These are phyloP conservation scores for Pyrgilauda ruficollis DNA, from an alignment of 2,113 vertebrate species.

Conservation along the genomic window DNA sequence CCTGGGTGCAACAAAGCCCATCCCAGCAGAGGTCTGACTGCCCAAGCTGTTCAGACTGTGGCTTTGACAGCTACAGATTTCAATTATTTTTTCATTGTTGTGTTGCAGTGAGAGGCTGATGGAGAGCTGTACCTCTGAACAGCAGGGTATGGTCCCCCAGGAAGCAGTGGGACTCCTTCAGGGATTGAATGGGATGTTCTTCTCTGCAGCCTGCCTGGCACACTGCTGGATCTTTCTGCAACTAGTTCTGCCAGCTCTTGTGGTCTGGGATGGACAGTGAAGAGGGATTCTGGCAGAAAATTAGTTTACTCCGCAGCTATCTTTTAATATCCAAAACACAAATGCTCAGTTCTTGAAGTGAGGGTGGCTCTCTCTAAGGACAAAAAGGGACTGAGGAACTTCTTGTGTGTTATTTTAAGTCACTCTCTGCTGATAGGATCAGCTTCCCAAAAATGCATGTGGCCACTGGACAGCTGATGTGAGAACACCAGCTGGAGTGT, in stretches of 20 bases:
- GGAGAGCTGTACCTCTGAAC: not conserved
- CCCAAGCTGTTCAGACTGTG: not conserved
- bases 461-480: not conserved
- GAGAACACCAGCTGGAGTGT: not conserved
- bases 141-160: not conserved
- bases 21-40: not conserved
- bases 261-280: not conserved
- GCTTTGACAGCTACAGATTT: not conserved
- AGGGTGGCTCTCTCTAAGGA: not conserved
- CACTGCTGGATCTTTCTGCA: not conserved
- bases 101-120: not conserved
- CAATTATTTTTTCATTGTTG: not conserved
- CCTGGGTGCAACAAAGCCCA: not conserved
- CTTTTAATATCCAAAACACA: not conserved
- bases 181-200: not conserved
- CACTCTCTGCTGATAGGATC: not conserved
- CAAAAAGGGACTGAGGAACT: not conserved
- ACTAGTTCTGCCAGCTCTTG: not conserved
- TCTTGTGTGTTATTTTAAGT: not conserved
- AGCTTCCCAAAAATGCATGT: not conserved
- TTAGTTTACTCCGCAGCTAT: not conserved
- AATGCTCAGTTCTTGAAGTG: not conserved
- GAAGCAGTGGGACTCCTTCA: not conserved
- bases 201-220: not conserved
- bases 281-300: not conserved